Conservation (phyloP, 2,113 vertebrate genomes). For the Clinocottus analis region DNA sequence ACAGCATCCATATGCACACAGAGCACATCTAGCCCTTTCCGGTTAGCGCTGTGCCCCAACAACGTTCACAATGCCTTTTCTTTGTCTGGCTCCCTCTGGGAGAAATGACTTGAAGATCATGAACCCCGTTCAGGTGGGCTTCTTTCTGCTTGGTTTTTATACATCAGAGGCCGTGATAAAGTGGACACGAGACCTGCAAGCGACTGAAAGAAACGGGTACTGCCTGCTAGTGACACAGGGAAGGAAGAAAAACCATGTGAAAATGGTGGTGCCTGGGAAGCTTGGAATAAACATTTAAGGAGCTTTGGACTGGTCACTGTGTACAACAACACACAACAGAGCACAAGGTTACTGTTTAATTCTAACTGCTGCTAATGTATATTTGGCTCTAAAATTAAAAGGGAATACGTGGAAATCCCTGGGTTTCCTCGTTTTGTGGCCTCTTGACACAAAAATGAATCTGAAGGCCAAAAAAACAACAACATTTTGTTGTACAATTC, state of each 20-base stretch:
- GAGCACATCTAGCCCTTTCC: constrained; percentile 21
- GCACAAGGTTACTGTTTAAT: constrained; percentile 66
- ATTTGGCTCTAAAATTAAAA: constrained; percentile 75
- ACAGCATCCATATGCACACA: constrained; percentile 25
- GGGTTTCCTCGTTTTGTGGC: constrained; percentile 66
- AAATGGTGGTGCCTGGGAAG: constrained; percentile 28
- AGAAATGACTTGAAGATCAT: constrained; percentile 29
- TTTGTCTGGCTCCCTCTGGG: constrained; percentile 32
- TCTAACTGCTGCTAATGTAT: constrained; percentile 76
- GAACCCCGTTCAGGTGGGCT: constrained; percentile 24
- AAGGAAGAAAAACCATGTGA: constrained; percentile 9
- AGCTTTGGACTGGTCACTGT: constrained; percentile 56
- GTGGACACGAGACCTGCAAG: constrained; percentile 8
- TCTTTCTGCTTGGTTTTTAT: constrained; percentile 19
- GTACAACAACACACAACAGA: constrained; percentile 45
- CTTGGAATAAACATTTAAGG: constrained; percentile 40
- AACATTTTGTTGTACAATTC: constrained; percentile 75
- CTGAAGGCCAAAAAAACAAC: constrained; percentile 80
- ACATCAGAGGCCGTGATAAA: constrained; percentile 27
- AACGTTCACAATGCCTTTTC: constrained; percentile 46
- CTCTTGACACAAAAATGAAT: constrained; percentile 64
- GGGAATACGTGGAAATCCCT: constrained; percentile 71
- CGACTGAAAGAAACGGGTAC: constrained; percentile 41
- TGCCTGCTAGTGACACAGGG: constrained; percentile 9
- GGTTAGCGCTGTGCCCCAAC: constrained; percentile 39